Percentiles rank a stretch among this genome's conserved stretches.
phyloP scores from a whole-genome alignment of 2,113 vertebrate genomes.

The Acrocephalus kingi region DNA sequence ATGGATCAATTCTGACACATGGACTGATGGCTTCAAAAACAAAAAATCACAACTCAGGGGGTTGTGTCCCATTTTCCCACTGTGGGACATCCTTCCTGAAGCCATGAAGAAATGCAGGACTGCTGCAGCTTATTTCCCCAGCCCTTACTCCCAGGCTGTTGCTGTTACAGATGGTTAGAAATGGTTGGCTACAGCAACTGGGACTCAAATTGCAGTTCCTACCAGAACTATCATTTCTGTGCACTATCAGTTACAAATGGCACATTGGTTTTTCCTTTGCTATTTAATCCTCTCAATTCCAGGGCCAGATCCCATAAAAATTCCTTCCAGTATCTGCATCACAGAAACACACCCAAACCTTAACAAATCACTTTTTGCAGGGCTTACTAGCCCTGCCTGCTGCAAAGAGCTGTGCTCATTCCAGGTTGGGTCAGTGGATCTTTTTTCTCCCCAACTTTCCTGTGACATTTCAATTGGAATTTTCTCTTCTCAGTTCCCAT shows the following conservation, averaged over 20 bases:
- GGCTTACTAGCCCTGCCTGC: constrained; percentile 52
- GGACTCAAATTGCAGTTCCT: constrained; percentile 38
- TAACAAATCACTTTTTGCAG: constrained; percentile 61
- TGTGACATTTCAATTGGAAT: background rate
- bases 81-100: background rate
- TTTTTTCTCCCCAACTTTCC: background rate
- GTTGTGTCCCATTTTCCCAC: background rate
- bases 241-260: constrained; percentile 17
- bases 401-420: background rate
- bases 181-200: background rate
- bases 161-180: background rate
- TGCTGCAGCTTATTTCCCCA: background rate
- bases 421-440: background rate
- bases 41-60: background rate
- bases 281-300: constrained; percentile 47
- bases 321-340: constrained; percentile 68
- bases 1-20: background rate
- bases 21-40: background rate
- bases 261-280: constrained; percentile 40
- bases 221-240: constrained; percentile 41
- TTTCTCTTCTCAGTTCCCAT: background rate
- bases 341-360: constrained; percentile 56
- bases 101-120: background rate
- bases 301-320: constrained; percentile 69
- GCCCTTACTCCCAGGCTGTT: background rate